Base-by-base conservation (phyloP, 2,888 invertebrate species). In the Eurytoma californica region DNA sequence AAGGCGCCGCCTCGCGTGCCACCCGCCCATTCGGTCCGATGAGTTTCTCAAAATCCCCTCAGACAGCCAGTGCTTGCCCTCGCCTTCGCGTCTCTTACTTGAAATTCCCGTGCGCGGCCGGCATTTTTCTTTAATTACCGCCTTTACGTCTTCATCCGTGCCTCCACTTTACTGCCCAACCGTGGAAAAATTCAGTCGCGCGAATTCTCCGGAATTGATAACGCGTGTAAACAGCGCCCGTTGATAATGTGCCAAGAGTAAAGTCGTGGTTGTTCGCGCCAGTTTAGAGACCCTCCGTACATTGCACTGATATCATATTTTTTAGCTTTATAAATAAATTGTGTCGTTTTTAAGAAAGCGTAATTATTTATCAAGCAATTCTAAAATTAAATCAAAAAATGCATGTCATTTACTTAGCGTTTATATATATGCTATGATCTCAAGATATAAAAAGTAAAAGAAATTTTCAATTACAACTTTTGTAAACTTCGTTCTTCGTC, bases 1-100 rank as follows among this genome's bases (percentile, higher is more conserved):
- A 79, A 83, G 80, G 78, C 70, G 61, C 61, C 77, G 58, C 65
- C 84, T 87, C 84, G 86, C 88, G 86, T 87, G 87, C 82, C 83
- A 49, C 77, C 69, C 72, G 74, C 82, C 84, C 84, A 83, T 87
- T 87, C 81, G 80, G 77, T 73, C 81, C 84, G 82, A 85, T 85
- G 84, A 85, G 84, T 84, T 86, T 86, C 84, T 82, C 80, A 83
- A 86, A 86, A 84, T 81, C 61, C 70, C 9, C 60, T n/a, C 63
- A 39, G 18, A n/a, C 39, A 39, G 39, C 60, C 66, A 3, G 68
- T 65, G 73, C 58, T 60, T 65, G 66, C 51, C 18, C 30, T 68
- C 53, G 13, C 28, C 20, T 39, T 16, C 20, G 53, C 13, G 51
- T 68, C 3, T 49, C 39, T 61, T 7, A 12, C 9, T n/a, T 18